Evolutionary conservation across 2,888 invertebrate genomes (phyloP).

Genomic region (Horisme vitalbata): DNA sequence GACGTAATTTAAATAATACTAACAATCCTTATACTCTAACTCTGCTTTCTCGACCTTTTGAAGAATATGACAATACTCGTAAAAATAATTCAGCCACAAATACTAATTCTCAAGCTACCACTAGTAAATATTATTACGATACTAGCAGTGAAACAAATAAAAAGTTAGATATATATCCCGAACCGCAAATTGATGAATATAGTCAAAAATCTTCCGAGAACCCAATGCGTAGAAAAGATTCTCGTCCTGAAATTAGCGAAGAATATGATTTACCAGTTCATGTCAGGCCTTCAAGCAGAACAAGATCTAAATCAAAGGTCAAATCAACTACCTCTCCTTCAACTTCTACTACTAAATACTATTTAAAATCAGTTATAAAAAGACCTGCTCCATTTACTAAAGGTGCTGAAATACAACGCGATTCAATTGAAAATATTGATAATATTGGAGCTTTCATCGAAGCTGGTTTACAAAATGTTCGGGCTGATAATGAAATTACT

Average conservation of each 20-base stretch:
- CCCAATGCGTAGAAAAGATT: constrained; percentile 50
- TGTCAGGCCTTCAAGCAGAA: constrained; percentile 42
- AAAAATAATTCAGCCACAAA: constrained; percentile 14
- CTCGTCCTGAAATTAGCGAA: constrained; percentile 41
- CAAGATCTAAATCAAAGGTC: constrained; percentile 21
- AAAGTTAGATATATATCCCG: constrained; percentile 33
- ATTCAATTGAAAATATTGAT: constrained; percentile 54
- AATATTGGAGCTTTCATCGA: constrained; percentile 52
- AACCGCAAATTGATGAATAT: constrained; percentile 35
- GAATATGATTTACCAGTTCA: constrained; percentile 55
- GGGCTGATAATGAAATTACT: constrained; percentile 26
- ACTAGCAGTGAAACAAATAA: constrained; percentile 47
- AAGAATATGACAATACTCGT: constrained; percentile 46
- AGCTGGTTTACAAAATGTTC: constrained; percentile 44
- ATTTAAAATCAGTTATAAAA: constrained; percentile 60
- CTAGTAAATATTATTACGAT: constrained; percentile 51
- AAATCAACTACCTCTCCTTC: constrained; percentile 43
- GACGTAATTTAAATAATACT: constrained; percentile 65
- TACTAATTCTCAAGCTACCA: constrained; percentile 31
- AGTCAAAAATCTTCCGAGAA: constrained; percentile 40
- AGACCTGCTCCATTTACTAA: constrained; percentile 55
- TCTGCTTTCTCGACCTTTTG: constrained; percentile 64
- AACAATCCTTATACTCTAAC: constrained; percentile 75
- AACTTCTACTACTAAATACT: constrained; percentile 55
- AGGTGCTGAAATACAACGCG: constrained; percentile 39